Conservation (phyloP, 2,797 vertebrate species). For the Brachymystax lenok region DNA sequence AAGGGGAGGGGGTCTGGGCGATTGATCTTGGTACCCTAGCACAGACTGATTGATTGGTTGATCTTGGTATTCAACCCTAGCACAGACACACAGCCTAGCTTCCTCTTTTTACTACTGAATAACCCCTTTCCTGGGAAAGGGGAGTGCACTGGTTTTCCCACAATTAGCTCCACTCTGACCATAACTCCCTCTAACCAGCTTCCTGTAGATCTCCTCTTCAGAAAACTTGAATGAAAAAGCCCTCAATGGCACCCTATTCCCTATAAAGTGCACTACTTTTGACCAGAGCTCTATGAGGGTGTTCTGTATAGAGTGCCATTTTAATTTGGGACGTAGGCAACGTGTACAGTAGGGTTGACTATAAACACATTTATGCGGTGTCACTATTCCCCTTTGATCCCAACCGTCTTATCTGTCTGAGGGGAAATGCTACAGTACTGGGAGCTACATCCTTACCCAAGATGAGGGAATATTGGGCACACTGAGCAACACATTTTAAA, state of each 20-base stretch:
- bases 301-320: not conserved
- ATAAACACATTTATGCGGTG: not conserved
- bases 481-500: not conserved
- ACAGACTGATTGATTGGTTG: too few relatives aligned
- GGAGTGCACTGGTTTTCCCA: constrained; percentile 48
- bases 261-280: not conserved
- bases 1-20: too few relatives aligned
- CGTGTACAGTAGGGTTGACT: not conserved
- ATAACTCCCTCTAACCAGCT: constrained; percentile 32
- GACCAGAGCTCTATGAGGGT: not conserved
- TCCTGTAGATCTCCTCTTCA: constrained; percentile 55
- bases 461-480: not conserved
- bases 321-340: not conserved
- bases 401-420: not conserved
- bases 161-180: constrained; percentile 58
- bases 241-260: not conserved
- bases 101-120: constrained; percentile 47
- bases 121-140: constrained; percentile 43
- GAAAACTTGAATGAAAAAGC: constrained; percentile 38
- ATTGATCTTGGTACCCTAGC: too few relatives aligned
- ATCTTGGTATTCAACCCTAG: not conserved
- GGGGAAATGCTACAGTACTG: not conserved
- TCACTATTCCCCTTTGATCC: constrained; percentile 39
- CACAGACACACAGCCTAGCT: constrained; percentile 44
- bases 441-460: not conserved